Evolutionary conservation across 2,797 vertebrate species (phyloP), one percentile per base, ranked within the genome.

Genomic region (Sebastes iracundus): DNA sequence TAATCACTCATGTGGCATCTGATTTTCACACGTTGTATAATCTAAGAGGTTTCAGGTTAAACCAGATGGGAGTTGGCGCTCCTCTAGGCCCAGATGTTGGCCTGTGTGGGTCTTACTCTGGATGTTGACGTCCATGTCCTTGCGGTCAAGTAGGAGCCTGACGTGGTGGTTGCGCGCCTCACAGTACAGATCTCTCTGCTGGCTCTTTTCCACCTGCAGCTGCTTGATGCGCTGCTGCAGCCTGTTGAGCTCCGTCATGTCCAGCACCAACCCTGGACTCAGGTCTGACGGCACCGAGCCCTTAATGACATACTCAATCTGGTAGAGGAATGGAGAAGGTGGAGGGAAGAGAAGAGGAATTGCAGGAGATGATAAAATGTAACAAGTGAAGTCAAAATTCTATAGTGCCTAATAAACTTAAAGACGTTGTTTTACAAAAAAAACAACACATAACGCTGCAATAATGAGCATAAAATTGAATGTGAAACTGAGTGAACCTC

Each of bases 201-300:
- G 87, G 28, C 9, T 33, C 62, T 96, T 97, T 89, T 99, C 97
- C 6, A 85, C 87, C 4, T 94, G 91, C 38, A 98, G 86, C 74
- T 96, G 93, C 38, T 84, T 49, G 68, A 97, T 96, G 55, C 96
- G 95, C 35, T 93, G 88, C 85, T 95, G 93, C 77, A 99, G 95
- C n/a, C 86, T 87, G 11, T 77, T 77, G 80, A 98, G 83, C 55
- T 96, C 94, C 1, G 30, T 64, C 33, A 90, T 93, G 74, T 95
- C 95, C 93, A 99, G 94, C 27, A 98, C 94, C 92, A 99, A 77
- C 0, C 95, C 93, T 5, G 92, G 85, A 8, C 94, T 96, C 84
- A 98, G 93, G 80, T 97, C 94, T 4, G 33, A 72, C 0, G 96
- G 96, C 79, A 97, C 79, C n/a, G 92, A 73, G 60, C 93, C 95